These are phyloP conservation scores for Ceriagrion tenellum DNA, from an alignment of 2,888 invertebrate species.

Conservation along the genomic window DNA sequence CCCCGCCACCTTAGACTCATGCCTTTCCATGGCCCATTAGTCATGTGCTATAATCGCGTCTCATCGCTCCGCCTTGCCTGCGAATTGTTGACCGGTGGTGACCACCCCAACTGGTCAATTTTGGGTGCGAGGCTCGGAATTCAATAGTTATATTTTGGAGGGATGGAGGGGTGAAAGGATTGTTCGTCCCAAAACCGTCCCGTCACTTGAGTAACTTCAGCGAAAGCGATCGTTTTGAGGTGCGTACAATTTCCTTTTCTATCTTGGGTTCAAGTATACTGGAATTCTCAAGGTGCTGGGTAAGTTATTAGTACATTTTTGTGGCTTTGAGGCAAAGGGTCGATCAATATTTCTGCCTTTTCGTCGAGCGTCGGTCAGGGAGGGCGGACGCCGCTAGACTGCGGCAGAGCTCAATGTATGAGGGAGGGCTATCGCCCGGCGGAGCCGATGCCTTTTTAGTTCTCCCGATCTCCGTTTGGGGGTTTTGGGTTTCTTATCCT, in stretches of 20 bases:
- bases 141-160: too few relatives aligned
- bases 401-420: neutral
- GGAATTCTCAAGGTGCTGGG: neutral
- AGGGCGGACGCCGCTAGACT: neutral
- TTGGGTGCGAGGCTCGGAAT: neutral
- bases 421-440: neutral
- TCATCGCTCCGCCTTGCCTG: too few relatives aligned
- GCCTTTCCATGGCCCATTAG: neutral
- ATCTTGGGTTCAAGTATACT: neutral
- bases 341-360: neutral
- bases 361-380: neutral
- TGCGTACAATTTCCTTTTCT: too few relatives aligned
- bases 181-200: too few relatives aligned
- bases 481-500: neutral
- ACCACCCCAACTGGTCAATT: neutral
- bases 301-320: neutral
- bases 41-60: neutral
- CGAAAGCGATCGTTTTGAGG: too few relatives aligned
- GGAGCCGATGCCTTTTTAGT: neutral
- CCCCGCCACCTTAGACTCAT: neutral
- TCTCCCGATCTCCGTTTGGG: neutral
- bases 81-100: too few relatives aligned
- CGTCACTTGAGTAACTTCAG: too few relatives aligned
- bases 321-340: neutral
- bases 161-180: too few relatives aligned